Evolutionary conservation across 2,113 vertebrate genomes (phyloP).

Genomic region (Heteronetta atricapilla): DNA sequence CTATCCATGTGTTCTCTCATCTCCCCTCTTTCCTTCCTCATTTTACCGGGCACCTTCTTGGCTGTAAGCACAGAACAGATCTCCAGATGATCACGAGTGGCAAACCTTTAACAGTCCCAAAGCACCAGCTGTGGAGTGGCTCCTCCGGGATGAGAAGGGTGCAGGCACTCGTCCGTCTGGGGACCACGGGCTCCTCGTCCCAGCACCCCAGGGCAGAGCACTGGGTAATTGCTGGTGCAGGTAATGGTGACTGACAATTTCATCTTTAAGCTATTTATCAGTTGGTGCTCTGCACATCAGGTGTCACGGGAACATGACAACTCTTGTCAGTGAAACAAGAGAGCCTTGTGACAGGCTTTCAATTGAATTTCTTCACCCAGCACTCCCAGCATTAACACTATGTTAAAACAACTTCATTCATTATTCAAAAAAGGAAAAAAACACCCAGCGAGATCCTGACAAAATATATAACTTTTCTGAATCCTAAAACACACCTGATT

Average conservation of each 20-base stretch:
- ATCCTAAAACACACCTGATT: constrained; percentile 47
- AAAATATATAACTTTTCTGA: constrained; percentile 32
- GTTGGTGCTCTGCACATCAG: constrained; percentile 52
- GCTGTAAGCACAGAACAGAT: background rate
- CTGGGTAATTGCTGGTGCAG: constrained; percentile 41
- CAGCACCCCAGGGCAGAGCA: background rate
- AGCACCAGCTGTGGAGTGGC: background rate
- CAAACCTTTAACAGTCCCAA: too few relatives aligned
- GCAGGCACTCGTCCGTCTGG: background rate
- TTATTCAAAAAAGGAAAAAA: constrained; percentile 57
- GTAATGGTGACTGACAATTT: constrained; percentile 77
- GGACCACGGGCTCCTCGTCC: background rate
- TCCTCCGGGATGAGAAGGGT: background rate
- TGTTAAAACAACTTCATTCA: constrained; percentile 71
- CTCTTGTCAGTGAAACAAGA: constrained; percentile 68
- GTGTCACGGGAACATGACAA: constrained; percentile 75
- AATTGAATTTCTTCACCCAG: constrained; percentile 61
- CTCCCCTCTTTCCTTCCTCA: background rate
- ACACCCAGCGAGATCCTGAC: constrained; percentile 32
- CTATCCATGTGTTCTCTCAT: background rate
- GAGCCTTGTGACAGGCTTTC: constrained; percentile 71
- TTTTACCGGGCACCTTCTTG: background rate
- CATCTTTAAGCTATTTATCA: constrained; percentile 73
- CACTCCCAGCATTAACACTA: constrained; percentile 45
- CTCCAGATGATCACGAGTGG: background rate